Evolutionary conservation across 2,888 invertebrate genomes (phyloP), one percentile per base, ranked within the genome.

Genomic region (Allacma fusca): DNA sequence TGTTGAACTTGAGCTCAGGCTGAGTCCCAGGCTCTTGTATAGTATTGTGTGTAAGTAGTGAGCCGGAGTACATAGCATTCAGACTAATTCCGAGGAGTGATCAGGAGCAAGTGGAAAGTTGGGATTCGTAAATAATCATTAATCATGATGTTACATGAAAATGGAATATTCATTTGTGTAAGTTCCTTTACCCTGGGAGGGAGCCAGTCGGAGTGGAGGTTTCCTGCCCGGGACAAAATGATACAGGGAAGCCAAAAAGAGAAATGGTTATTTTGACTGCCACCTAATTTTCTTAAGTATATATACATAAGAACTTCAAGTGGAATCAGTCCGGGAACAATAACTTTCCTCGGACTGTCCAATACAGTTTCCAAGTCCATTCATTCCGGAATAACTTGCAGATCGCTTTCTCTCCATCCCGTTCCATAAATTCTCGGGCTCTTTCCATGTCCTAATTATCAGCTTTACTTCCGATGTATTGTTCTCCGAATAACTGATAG

Each of bases 111-210:
- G 40, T 21, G 21, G 12, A 62, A 62, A 62, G n/a, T n/a, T n/a
- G n/a, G n/a, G n/a, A n/a, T n/a, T n/a, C 29, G 34, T 68, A 68
- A 29, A 68, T 68, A 68, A 68, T 34, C 68, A 68, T 68, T 68
- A 68, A 68, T 68, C 68, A 68, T 68, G 34, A 2, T 28, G 34
- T 34, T 34, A n/a, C 1, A 34, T 34, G 24, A 59, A 59, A n/a
- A 59, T 59, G 59, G n/a, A 59, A 13, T 59, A 59, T 59, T 59
- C 59, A 59, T 59, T 23, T 19, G 59, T 40, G 7, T 13, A 40
- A 40, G 5, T 9, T 9, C 7, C 13, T 9, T 40, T 19, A 59
- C n/a, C n/a, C n/a, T n/a, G n/a, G n/a, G n/a, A 59, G 59, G 59
- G 19, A 19, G 59, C 7, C 59, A 59, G 19, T n/a, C n/a, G 59